Percentiles rank a stretch among this genome's conserved stretches.
These are phyloP conservation scores for Mnemiopsis leidyi DNA, from an alignment of 37 sponge, comb jelly and placozoan species.

Conservation along the genomic window DNA sequence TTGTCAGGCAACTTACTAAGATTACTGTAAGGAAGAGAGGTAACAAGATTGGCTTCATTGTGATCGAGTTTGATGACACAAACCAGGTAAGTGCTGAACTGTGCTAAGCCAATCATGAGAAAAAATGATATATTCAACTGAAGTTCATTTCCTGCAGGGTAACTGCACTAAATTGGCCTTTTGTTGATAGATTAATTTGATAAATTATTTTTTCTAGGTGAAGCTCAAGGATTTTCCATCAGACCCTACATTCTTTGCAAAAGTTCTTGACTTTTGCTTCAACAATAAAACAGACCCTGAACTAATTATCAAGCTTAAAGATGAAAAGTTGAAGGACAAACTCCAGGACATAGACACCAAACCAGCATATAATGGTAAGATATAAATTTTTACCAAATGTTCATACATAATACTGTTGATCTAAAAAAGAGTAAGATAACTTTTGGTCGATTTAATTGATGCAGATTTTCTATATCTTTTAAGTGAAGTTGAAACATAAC, in stretches of 20 bases:
- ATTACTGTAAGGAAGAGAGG: neutral
- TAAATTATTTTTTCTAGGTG: slow-evolving; percentile 1
- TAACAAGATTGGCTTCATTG: slow-evolving; percentile 35
- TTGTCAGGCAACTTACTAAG: slow-evolving; percentile 45
- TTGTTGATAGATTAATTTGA: no score
- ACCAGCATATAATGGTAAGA: neutral
- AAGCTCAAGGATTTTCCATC: slow-evolving; percentile 13
- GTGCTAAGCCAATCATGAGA: no score
- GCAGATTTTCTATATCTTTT: no score
- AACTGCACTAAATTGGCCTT: no score
- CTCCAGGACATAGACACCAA: neutral
- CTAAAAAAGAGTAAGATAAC: no score
- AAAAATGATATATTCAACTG: no score
- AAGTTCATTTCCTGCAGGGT: no score
- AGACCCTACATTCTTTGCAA: neutral
- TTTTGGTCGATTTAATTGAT: no score
- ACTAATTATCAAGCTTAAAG: neutral
- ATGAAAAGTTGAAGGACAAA: neutral
- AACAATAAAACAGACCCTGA: slow-evolving; percentile 3
- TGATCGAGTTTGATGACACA: slow-evolving; percentile 43
- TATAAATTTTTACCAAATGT: no score
- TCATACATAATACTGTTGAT: no score
- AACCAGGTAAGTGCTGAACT: slow-evolving; percentile 24
- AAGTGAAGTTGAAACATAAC: no score
- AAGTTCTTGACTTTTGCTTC: slow-evolving; percentile 24